Percentiles rank a stretch among this genome's conserved stretches.
Conservation (phyloP, 2,888 invertebrate genomes). For the Lordiphosa fenestrarum region DNA sequence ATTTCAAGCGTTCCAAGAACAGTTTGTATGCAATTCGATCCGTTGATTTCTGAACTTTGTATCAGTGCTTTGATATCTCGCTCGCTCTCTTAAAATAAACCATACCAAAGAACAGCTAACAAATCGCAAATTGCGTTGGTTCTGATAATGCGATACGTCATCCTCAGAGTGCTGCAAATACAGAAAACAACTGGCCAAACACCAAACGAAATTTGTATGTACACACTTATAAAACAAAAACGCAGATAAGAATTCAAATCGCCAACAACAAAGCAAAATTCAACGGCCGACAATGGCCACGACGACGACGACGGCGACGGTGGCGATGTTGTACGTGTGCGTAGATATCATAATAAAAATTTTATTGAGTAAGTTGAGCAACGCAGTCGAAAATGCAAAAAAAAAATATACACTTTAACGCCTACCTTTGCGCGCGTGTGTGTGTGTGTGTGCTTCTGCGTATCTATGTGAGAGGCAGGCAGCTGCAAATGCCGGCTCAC, state of each 20-base stretch:
- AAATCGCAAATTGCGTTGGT: conserved; percentile 35
- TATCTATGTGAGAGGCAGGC: conserved; percentile 12
- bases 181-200: conserved; percentile 40
- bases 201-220: conserved; percentile 18
- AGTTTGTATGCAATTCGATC: no score
- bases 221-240: conserved; percentile 20
- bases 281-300: conserved; percentile 19
- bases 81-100: conserved; percentile 2
- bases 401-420: conserved; percentile 18
- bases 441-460: conserved; percentile 3
- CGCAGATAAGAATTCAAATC: conserved; percentile 32
- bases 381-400: conserved; percentile 25
- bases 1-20: no score
- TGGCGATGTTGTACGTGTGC: conserved; percentile 43
- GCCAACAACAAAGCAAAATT: conserved; percentile 27
- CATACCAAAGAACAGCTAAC: conserved; percentile 20
- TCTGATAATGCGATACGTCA: conserved; percentile 28
- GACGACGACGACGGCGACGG: background rate
- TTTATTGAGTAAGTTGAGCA: conserved; percentile 78
- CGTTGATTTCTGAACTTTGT: conserved; percentile 4
- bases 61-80: background rate
- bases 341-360: conserved; percentile 78
- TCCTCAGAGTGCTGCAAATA: conserved; percentile 17
- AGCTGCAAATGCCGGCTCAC: conserved; percentile 7
- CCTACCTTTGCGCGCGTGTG: conserved; percentile 16